Conservation (phyloP, 2,888 invertebrate species). For the Nomada goodeniana region DNA sequence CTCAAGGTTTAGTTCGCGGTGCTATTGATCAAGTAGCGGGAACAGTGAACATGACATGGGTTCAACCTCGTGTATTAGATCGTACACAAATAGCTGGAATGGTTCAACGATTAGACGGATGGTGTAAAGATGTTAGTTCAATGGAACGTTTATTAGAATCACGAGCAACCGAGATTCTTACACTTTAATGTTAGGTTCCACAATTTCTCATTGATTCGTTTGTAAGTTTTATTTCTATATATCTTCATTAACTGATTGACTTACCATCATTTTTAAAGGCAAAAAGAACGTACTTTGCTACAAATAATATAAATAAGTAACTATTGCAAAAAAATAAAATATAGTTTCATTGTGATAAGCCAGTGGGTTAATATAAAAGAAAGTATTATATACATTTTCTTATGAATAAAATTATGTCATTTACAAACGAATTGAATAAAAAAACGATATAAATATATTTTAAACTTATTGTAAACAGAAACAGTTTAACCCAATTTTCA, state of each 20-base stretch:
- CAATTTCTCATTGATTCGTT: conserved; percentile 40
- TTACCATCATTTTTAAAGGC: conserved; percentile 27
- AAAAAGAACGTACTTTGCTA: conserved; percentile 9
- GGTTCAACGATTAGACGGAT: conserved; percentile 89
- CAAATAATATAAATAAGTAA: conserved; percentile 21
- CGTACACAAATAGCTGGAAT: conserved; percentile 88
- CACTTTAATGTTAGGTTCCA: conserved; percentile 85
- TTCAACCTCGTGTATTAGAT: conserved; percentile 93
- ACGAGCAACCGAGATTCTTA: conserved; percentile 92
- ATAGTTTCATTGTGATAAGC: conserved; percentile 27
- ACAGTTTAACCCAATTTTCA: conserved; percentile 33
- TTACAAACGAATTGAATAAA: conserved; percentile 23
- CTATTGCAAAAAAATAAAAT: conserved; percentile 11
- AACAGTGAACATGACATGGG: conserved; percentile 93
- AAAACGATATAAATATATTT: conserved; percentile 25
- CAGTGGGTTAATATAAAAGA: conserved; percentile 33
- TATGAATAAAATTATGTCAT: conserved; percentile 32
- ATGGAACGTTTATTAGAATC: conserved; percentile 91
- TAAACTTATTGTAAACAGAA: conserved; percentile 21
- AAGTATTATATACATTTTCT: conserved; percentile 31
- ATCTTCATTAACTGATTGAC: conserved; percentile 42
- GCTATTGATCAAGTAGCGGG: conserved; percentile 96
- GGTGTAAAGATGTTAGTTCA: conserved; percentile 90
- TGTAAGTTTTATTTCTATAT: conserved; percentile 51
- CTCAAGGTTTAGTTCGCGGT: conserved; percentile 96